Evolutionary conservation across 2,113 vertebrate species (phyloP), one percentile per base, ranked within the genome.

Genomic region (Chamaea fasciata): DNA sequence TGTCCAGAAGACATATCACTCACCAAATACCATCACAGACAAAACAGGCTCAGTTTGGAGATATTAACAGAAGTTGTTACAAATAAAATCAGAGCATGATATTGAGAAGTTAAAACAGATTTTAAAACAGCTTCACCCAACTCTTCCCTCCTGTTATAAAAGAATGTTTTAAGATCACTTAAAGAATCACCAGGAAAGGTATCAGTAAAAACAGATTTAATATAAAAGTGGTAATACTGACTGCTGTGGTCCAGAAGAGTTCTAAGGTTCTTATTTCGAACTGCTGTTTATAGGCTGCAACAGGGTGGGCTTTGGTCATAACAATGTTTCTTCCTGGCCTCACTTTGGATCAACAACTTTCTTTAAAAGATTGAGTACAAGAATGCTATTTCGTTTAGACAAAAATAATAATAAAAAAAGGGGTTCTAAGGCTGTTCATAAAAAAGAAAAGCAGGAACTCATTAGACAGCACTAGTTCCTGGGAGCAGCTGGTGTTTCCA

Each of bases 31-130:
- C 9, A 39, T 33, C 28, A 46, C 3, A 8, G 39, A 37, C 15
- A 60, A 60, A 44, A 27, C 9, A 68, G 11, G 3, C 3, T 39
- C 0, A 0, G 46, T 39, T 6, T 33, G 0, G 10, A 15, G 15
- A 33, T 78, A 39, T 23, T 33, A 52, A 44, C 3, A 19, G 7
- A 44, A 37, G 44, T 68, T 33, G 33, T 60, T 69, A 15, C 22
- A 28, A 33, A 60, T 26, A 52, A 69, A 87, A 27, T 33, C 33
- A 23, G 55, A 77, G 27, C 18, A 69, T 11, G 5, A 52, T 33
- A 37, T 19, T 68, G 22, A 75, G 50, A 74, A 56, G 23, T 39
- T 47, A 56, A 56, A 47, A 2, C 15, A 63, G 27, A n/a, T n/a
- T 23, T n/a, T 47, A 56, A 74, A 56, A 41, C 3, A 33, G 3